These are phyloP conservation scores for Bembecia ichneumoniformis DNA, from an alignment of 2,888 invertebrate species.

Conservation along the genomic window DNA sequence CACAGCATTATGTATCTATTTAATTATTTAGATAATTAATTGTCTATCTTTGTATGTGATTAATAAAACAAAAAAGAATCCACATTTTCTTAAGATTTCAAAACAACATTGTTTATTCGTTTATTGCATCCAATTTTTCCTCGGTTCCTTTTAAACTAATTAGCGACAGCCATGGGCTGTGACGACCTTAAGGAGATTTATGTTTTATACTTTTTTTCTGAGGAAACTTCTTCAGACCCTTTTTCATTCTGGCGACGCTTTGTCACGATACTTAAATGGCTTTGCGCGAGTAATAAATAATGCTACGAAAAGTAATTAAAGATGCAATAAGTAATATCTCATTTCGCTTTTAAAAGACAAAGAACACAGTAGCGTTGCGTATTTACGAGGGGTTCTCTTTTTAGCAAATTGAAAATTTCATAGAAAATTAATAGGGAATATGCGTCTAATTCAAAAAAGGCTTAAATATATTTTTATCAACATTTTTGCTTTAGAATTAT, in stretches of 20 bases:
- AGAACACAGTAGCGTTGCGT: too few relatives aligned
- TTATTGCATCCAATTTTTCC: not conserved
- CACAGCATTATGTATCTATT: too few relatives aligned
- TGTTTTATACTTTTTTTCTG: conserved; percentile 1
- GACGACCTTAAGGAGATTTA: conserved; percentile 2
- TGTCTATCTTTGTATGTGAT: too few relatives aligned
- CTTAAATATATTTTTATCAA: too few relatives aligned
- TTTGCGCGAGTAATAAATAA: not conserved
- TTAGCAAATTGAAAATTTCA: too few relatives aligned
- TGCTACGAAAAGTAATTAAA: not conserved
- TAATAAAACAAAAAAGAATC: too few relatives aligned
- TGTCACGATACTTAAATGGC: not conserved
- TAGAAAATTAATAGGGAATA: too few relatives aligned
- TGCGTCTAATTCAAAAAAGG: too few relatives aligned
- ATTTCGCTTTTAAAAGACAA: not conserved
- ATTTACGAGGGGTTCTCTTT: too few relatives aligned
- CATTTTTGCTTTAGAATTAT: too few relatives aligned
- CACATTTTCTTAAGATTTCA: too few relatives aligned
- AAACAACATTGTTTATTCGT: not conserved
- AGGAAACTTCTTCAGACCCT: not conserved
- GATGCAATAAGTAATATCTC: not conserved
- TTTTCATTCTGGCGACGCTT: not conserved
- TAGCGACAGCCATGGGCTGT: conserved; percentile 1
- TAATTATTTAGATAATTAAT: too few relatives aligned
- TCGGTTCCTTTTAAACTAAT: conserved; percentile 1